Evolutionary conservation across 92 coral and sea anemone genomes (phyloP).

Genomic region (Zoanthus sociatus): DNA sequence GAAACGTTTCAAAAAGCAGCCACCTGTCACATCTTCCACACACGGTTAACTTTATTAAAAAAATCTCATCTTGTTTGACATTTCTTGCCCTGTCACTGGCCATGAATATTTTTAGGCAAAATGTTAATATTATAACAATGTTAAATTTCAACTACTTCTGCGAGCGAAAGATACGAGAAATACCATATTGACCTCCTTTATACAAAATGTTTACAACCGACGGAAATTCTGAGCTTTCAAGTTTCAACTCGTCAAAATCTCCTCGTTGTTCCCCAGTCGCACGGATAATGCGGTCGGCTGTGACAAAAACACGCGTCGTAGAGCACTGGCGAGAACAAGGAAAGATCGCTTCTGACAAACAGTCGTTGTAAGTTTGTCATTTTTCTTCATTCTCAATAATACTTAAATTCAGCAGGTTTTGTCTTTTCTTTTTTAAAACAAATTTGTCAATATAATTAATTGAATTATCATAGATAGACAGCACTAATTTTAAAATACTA

Average conservation of each 20-base stretch:
- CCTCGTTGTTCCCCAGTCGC: not conserved
- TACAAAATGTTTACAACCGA: not conserved
- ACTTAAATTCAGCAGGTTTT: not conserved
- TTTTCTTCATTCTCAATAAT: not conserved
- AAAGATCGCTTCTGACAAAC: not conserved
- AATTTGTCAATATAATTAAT: too few relatives aligned
- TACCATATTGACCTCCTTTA: not conserved
- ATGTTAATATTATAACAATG: too few relatives aligned
- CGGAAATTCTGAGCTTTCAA: not conserved
- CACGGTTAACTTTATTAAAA: not conserved
- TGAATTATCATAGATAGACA: not conserved
- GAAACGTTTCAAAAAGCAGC: not conserved
- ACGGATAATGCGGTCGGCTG: not conserved
- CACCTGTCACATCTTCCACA: not conserved
- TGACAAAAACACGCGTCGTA: not conserved
- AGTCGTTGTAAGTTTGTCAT: not conserved
- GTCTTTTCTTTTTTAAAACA: not conserved
- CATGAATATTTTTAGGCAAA: not conserved
- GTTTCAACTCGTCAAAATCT: not conserved
- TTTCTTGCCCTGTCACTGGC: not conserved
- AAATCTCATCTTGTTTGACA: too few relatives aligned
- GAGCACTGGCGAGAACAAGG: not conserved
- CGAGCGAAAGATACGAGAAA: not conserved
- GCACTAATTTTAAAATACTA: not conserved
- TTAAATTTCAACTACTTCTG: not conserved